Evolutionary conservation across 2,888 invertebrate species (phyloP), one percentile per base, ranked within the genome.

Genomic region (Fragum fragum): DNA sequence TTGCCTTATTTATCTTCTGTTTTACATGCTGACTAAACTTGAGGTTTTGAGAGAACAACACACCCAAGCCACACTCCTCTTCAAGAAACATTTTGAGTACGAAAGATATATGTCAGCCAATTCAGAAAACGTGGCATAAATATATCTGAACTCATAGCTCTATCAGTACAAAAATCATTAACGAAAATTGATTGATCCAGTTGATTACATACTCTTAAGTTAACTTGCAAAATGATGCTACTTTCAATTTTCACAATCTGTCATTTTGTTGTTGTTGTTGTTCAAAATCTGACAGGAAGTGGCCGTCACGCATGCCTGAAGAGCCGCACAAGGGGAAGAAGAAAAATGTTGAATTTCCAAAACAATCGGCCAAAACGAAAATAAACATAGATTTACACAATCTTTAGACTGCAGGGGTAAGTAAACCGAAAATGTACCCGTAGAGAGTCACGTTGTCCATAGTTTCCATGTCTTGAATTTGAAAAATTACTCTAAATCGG

Each of bases 221-320:
- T n/a, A n/a, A n/a, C n/a, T n/a, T n/a, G n/a, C n/a, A n/a, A n/a
- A 39, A 47, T 9, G 14, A 16, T 3, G 5, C 47, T 47, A 47
- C 47, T 47, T 47, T 47, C 47, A 47, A 16, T 47, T 47, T 47
- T 3, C 14, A 9, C 14, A n/a, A 47, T 5, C 47, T 47, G 47
- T 47, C 47, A 47, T 47, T 1, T 14, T 18, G 47, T 47, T 47
- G 47, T 47, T 47, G 47, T 47, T 47, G 47, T 47, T 47, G 14
- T 47, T 18, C 47, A 9, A 36, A 36, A 28, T 23, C 16, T 28
- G 39, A 81, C 81, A 76, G 84, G 84, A 84, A 81, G 42, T 47
- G 23, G 53, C n/a, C n/a, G 42, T 42, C 66, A 79, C 82, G 82
- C 82, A 82, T 82, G 82, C 74, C 66, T 69, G 76, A 59, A 69